Percentiles rank a stretch among this genome's conserved stretches.
phyloP scores from a whole-genome alignment of 2,888 invertebrate species.

The Philonicus albiceps region DNA sequence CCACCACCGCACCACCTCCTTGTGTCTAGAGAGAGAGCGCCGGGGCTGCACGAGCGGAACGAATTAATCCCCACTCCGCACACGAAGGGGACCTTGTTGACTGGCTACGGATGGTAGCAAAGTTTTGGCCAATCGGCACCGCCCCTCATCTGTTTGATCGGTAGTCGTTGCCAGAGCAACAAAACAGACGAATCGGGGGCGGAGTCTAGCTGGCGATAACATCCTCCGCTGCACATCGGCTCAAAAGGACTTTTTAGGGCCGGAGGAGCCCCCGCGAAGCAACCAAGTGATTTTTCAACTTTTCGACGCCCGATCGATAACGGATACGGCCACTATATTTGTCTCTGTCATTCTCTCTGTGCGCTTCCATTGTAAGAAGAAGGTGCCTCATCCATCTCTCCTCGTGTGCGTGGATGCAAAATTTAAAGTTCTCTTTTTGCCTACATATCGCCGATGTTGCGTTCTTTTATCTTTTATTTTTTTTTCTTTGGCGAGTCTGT shows the following conservation, averaged over 20 bases:
- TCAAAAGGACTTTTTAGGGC: not conserved
- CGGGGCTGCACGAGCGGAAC: not conserved
- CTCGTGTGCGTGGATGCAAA: not conserved
- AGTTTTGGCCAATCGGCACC: conserved; percentile 2
- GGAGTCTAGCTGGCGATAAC: not conserved
- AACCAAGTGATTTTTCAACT: conserved; percentile 39
- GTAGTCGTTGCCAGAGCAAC: conserved; percentile 42
- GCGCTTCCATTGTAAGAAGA: too few species aligned
- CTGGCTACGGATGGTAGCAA: conserved; percentile 34
- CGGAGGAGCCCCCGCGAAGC: not conserved
- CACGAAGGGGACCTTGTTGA: conserved; percentile 2
- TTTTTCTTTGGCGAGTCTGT: not conserved
- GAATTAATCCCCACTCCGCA: conserved; percentile 24
- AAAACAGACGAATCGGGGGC: not conserved
- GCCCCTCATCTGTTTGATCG: not conserved
- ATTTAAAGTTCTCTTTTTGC: not conserved
- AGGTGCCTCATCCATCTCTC: not conserved
- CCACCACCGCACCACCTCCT: not conserved
- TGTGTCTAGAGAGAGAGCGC: not conserved
- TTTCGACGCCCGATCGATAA: conserved; percentile 37
- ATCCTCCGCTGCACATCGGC: not conserved
- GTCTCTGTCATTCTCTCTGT: not conserved
- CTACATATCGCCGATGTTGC: not conserved
- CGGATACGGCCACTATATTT: not conserved
- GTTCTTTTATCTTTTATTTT: not conserved